Evolutionary conservation across 2,797 vertebrate species (phyloP).

Genomic region (Aselliscus stoliczkanus): DNA sequence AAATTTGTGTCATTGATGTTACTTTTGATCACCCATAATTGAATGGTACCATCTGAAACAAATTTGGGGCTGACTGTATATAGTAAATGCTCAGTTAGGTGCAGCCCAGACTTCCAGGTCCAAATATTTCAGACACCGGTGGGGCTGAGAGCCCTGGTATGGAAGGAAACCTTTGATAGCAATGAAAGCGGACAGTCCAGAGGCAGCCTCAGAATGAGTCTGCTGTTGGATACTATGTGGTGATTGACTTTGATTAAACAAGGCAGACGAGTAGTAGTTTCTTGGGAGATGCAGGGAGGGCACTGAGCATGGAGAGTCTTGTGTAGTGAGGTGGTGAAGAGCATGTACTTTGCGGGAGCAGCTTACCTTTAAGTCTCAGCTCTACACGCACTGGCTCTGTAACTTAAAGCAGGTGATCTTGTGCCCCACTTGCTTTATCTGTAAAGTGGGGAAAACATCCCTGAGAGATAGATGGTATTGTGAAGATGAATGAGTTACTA

Average conservation of each 20-base stretch:
- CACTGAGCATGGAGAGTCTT: not conserved
- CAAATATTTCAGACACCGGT: not conserved
- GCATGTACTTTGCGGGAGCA: not conserved
- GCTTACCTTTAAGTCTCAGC: not conserved
- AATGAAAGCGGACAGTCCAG: not conserved
- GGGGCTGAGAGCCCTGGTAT: not conserved
- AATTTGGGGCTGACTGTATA: not conserved
- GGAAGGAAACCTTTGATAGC: not conserved
- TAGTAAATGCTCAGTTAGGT: not conserved
- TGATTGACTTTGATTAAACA: not conserved
- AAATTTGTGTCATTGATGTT: not conserved
- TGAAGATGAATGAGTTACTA: not conserved
- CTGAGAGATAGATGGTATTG: not conserved
- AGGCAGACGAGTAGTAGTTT: not conserved
- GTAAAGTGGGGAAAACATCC: not conserved
- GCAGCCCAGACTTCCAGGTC: not conserved
- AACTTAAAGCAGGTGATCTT: not conserved
- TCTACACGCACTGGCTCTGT: not conserved
- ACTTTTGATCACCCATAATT: not conserved
- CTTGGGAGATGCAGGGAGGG: not conserved
- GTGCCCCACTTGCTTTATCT: not conserved
- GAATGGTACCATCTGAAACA: not conserved
- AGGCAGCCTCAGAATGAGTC: not conserved
- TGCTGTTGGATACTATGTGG: not conserved
- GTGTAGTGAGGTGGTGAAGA: not conserved